These are phyloP conservation scores for Ctena decussata DNA, from an alignment of 2,888 invertebrate species.

Conservation along the genomic window DNA sequence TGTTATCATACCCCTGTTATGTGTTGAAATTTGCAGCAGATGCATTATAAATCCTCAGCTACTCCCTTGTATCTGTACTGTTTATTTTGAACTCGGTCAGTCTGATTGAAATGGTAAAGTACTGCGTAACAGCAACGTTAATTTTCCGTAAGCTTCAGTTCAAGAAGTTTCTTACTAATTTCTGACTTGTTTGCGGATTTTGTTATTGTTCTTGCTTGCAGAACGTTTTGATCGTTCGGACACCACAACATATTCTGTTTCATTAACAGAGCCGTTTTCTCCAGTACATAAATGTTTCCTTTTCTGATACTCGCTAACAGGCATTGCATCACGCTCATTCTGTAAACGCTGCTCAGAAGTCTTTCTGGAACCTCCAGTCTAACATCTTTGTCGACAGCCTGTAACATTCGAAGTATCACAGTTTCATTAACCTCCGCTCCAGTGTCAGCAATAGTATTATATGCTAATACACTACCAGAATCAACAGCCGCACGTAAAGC, in stretches of 20 bases:
- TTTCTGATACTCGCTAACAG: not conserved
- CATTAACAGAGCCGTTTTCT: not conserved
- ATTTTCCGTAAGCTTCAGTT: not conserved
- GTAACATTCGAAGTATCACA: not conserved
- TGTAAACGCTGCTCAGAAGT: not conserved
- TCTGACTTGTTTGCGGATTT: not conserved
- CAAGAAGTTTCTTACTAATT: not conserved
- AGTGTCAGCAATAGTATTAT: not conserved
- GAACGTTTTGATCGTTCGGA: not conserved
- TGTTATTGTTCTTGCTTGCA: not conserved
- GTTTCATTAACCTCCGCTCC: not conserved
- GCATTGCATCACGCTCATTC: not conserved
- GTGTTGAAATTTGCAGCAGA: too few relatives aligned
- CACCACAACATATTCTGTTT: not conserved
- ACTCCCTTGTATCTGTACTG: too few relatives aligned
- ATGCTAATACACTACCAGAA: not conserved
- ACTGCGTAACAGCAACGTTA: too few relatives aligned
- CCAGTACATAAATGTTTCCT: not conserved
- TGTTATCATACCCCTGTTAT: too few relatives aligned
- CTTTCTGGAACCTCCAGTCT: not conserved
- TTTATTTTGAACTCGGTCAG: too few relatives aligned
- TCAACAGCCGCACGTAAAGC: not conserved
- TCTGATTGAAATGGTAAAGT: too few relatives aligned
- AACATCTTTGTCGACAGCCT: not conserved
- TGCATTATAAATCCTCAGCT: too few relatives aligned